Conservation (phyloP, 2,797 vertebrate genomes). For the Pseudochaenichthys georgianus region DNA sequence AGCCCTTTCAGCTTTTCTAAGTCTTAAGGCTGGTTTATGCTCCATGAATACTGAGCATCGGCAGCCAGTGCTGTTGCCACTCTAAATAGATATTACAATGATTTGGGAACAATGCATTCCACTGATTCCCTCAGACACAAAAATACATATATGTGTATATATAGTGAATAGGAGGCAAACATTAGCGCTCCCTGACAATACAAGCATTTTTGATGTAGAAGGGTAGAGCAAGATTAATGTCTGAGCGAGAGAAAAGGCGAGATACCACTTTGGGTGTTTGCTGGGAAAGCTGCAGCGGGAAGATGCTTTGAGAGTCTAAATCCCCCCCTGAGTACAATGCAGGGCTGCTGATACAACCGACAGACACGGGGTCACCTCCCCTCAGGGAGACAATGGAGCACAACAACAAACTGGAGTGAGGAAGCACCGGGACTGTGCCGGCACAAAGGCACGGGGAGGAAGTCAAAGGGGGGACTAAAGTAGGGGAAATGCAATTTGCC, state of each 20-base stretch:
- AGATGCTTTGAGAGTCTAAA: constrained; percentile 89
- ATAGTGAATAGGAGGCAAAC: constrained; percentile 87
- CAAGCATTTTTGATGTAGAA: constrained; percentile 84
- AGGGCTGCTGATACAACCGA: constrained; percentile 86
- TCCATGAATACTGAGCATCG: constrained; percentile 87
- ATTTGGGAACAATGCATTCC: constrained; percentile 88
- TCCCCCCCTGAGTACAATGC: constrained; percentile 86
- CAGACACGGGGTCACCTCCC: constrained; percentile 88
- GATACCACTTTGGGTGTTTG: constrained; percentile 87
- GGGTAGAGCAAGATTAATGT: constrained; percentile 89
- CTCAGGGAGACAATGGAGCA: constrained; percentile 83
- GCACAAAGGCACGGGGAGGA: constrained; percentile 69
- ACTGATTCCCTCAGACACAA: constrained; percentile 87
- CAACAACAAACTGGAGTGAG: constrained; percentile 77
- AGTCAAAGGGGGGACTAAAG: constrained; percentile 44
- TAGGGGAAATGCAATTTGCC: constrained; percentile 60
- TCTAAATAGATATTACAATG: constrained; percentile 93
- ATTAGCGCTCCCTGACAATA: constrained; percentile 85
- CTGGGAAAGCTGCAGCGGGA: constrained; percentile 82
- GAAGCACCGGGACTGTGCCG: constrained; percentile 62
- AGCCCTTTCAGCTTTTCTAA: constrained; percentile 90
- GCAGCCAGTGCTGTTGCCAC: constrained; percentile 87
- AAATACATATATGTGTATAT: constrained; percentile 87
- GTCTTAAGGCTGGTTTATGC: constrained; percentile 90
- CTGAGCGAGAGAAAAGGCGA: constrained; percentile 84